Evolutionary conservation across 2,888 invertebrate species (phyloP), one percentile per base, ranked within the genome.

Genomic region (Clitarchus hookeri): DNA sequence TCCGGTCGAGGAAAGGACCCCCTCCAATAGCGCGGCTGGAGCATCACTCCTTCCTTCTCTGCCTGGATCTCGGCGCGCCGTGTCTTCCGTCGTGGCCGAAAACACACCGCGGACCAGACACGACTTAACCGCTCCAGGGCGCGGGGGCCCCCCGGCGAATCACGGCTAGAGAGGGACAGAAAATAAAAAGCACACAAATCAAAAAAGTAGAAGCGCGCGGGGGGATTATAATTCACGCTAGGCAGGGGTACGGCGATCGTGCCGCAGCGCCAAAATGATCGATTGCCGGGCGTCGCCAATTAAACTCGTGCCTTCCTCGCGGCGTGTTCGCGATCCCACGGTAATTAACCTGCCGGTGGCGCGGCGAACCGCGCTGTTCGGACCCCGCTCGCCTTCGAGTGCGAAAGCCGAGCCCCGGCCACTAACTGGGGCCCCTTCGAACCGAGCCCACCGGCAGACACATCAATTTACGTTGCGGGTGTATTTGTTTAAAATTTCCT

Each of bases 201-300:
- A 65, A 65, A 65, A 65, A 65, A 65, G 19, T 65, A 65, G 19
- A 23, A 65, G 65, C 48, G 48, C 48, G 48, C 48, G 48, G n/a
- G 4, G 53, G n/a, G 65, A 19, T 65, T 6, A 65, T 65, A 65
- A 65, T 65, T 65, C 65, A 65, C 65, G 65, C n/a, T 6, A 6
- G 23, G 23, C 8, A 65, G 23, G 65, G 65, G 65, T 53, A 53
- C 53, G 4, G 36, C 8, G 65, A 19, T 65, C 65, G 65, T 65
- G 65, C 65, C 3, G 65, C 65, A 19, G 65, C 65, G 65, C 65
- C 65, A 65, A 65, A 65, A 65, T 65, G 65, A 65, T 65, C 65
- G 65, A 65, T 65, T 65, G 19, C 65, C n/a, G 23, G 65, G 65
- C 65, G 65, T 65, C 65, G 65, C 65, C 65, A 65, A 65, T 65